These are phyloP conservation scores for Mythimna ferrago DNA, from an alignment of 2,888 invertebrate species.

Conservation along the genomic window DNA sequence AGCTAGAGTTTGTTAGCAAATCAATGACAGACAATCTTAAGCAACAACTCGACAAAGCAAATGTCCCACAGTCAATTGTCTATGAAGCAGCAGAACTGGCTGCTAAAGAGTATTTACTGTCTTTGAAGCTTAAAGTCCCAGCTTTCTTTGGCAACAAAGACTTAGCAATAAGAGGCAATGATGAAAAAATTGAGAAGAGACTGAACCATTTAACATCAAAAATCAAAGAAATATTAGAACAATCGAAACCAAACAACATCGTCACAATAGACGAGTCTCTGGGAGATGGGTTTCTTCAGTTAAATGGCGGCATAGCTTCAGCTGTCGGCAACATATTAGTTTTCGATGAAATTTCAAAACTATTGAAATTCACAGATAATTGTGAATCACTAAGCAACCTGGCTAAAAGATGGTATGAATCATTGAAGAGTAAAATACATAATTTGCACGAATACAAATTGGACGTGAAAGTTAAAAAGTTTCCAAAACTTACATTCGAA, in stretches of 20 bases:
- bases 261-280: constrained; percentile 43
- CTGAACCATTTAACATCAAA: constrained; percentile 23
- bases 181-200: constrained; percentile 37
- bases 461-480: constrained; percentile 32
- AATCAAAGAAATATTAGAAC: constrained; percentile 28
- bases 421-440: constrained; percentile 11
- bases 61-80: background rate
- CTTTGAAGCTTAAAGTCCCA: constrained; percentile 46
- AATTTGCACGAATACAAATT: constrained; percentile 45
- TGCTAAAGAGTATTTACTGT: constrained; percentile 27
- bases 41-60: background rate
- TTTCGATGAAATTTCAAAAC: constrained; percentile 31
- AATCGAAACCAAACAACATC: constrained; percentile 9
- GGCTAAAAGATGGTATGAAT: constrained; percentile 7
- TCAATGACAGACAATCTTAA: background rate
- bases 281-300: constrained; percentile 26
- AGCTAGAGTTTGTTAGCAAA: constrained; percentile 43
- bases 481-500: constrained; percentile 50
- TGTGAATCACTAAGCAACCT: background rate
- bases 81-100: constrained; percentile 12
- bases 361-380: constrained; percentile 18
- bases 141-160: constrained; percentile 54
- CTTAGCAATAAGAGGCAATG: constrained; percentile 40
- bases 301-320: constrained; percentile 46
- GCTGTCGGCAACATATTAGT: constrained; percentile 52